Evolutionary conservation across 2,888 invertebrate species (phyloP).

Genomic region (Acleris laterana): DNA sequence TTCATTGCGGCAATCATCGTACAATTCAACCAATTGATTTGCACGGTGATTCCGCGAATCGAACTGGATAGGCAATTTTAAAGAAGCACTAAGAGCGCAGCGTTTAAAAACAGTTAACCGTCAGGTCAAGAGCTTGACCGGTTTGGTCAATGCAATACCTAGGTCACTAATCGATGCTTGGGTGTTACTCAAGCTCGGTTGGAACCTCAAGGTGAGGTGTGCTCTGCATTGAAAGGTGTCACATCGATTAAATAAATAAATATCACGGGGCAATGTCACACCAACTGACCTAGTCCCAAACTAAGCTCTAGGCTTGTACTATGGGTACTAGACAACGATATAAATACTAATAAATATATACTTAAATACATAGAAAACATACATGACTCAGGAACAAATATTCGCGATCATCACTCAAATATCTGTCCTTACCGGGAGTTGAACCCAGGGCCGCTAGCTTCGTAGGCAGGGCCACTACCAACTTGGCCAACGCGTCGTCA

Average conservation of each 20-base stretch:
- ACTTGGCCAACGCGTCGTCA: no score
- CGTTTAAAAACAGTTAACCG: slow-evolving; percentile 26
- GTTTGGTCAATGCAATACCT: slow-evolving; percentile 28
- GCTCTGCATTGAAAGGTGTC: slow-evolving; percentile 55
- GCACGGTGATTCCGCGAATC: slow-evolving; percentile 19
- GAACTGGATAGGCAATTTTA: slow-evolving; percentile 28
- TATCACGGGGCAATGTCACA: no score
- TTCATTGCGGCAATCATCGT: neutral
- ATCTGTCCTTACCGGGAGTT: no score
- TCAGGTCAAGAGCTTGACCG: slow-evolving; percentile 25
- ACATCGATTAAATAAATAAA: slow-evolving; percentile 40
- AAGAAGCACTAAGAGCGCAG: slow-evolving; percentile 29
- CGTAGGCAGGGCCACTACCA: no score
- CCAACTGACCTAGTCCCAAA: no score
- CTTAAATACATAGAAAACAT: no score
- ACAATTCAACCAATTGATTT: slow-evolving; percentile 18
- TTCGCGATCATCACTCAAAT: no score
- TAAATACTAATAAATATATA: no score
- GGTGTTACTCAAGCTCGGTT: slow-evolving; percentile 52
- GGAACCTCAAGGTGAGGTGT: slow-evolving; percentile 56
- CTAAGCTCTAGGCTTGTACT: no score
- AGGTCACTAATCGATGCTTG: slow-evolving; percentile 24
- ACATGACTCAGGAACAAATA: no score
- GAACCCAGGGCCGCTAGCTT: no score
- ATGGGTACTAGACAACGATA: no score